Evolutionary conservation across 2,797 vertebrate genomes (phyloP), one percentile per base, ranked within the genome.

Genomic region (Ctenopoma kingsleyae): DNA sequence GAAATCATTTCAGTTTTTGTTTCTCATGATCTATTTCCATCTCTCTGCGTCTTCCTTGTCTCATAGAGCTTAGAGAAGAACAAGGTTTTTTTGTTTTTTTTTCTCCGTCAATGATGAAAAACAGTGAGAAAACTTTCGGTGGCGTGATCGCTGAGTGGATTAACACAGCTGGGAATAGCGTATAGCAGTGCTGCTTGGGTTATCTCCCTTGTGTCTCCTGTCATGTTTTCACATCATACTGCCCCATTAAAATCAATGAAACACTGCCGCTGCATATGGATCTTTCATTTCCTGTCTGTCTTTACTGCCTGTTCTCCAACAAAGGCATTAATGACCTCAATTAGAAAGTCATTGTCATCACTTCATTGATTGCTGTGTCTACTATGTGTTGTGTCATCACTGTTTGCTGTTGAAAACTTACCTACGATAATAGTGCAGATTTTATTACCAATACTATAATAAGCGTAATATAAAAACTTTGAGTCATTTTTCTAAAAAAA

Each of bases 1-100:
- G 84, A 90, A 90, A 90, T 87, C 80, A 86, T 85, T 85, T 79
- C 80, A 73, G 76, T 87, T 89, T 88, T 80, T 80, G 67, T 74
- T 84, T 89, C 89, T 87, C 85, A 83, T 89, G 86, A 91, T 92
- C 90, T 92, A 91, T 92, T 92, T 93, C 89, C 85, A 90, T 91
- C 87, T 89, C 80, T 69, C 82, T 65, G 85, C 53, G 77, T 86
- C 80, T 85, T 84, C 71, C 53, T 41, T 49, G 73, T 85, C 80
- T 86, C 64, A 13, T 22, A 64, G 67, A 87, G 83, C 87, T 80
- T 64, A 85, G 81, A 85, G 85, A 82, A 76, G 62, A 87, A 84
- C 71, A 63, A 80, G 76, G 36, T 1, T 53, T 53, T 79, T 71
- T 69, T 41, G 16, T 63, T 58, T 48, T n/a, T 16, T n/a, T 30